Evolutionary conservation across 2,797 vertebrate genomes (phyloP).

Genomic region (Spinus pinus): DNA sequence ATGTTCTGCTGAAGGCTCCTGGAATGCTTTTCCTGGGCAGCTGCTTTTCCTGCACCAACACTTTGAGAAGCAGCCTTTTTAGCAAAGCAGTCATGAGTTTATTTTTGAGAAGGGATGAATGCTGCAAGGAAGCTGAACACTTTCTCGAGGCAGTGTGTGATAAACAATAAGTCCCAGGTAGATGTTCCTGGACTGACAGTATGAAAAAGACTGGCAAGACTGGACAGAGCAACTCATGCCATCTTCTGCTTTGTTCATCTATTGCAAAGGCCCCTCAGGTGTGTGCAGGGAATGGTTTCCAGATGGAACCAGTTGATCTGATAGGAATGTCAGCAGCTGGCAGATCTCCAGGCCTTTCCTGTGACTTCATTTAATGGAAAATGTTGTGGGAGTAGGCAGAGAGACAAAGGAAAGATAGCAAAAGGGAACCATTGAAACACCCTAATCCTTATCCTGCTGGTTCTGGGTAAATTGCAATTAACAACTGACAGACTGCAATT

Average conservation of each 20-base stretch:
- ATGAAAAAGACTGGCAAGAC: not conserved
- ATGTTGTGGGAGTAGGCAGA: not conserved
- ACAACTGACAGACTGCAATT: not conserved
- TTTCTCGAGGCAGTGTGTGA: not conserved
- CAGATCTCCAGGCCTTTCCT: not conserved
- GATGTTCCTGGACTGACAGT: not conserved
- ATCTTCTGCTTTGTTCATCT: not conserved
- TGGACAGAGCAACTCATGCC: not conserved
- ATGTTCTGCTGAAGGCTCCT: not conserved
- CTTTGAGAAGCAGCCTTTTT: not conserved
- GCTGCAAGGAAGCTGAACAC: not conserved
- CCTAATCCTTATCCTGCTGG: not conserved
- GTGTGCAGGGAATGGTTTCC: not conserved
- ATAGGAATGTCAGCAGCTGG: not conserved
- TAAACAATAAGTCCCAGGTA: not conserved
- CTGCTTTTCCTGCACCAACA: not conserved
- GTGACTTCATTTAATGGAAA: not conserved
- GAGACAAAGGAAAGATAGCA: not conserved
- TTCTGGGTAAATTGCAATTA: not conserved
- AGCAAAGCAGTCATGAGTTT: not conserved
- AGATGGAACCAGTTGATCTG: not conserved
- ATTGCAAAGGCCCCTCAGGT: not conserved
- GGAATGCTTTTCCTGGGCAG: not conserved
- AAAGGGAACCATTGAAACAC: not conserved
- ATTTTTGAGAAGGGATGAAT: not conserved